Conservation (phyloP, 2,113 vertebrate genomes). For the Rostratula benghalensis region DNA sequence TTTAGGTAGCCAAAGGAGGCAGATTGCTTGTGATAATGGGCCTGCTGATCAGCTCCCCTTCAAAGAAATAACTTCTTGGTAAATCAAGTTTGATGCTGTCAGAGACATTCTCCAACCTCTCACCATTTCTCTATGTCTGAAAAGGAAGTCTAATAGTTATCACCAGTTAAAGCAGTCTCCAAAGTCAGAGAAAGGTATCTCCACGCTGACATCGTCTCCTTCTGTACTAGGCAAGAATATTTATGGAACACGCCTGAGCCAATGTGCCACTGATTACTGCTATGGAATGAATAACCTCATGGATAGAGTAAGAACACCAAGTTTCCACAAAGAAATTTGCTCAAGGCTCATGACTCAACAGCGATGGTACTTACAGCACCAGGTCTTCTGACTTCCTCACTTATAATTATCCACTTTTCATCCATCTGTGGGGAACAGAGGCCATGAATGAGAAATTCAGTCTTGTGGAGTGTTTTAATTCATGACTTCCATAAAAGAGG, state of each 20-base stretch:
- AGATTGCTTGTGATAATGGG: neutral
- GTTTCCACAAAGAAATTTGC: neutral
- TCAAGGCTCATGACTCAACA: slow-evolving; percentile 13
- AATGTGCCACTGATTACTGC: neutral
- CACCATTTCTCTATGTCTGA: neutral
- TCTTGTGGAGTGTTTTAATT: neutral
- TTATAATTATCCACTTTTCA: slow-evolving; percentile 52
- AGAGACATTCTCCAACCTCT: neutral
- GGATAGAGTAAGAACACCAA: neutral
- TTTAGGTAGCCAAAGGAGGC: neutral
- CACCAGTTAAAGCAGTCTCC: neutral
- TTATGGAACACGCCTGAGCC: neutral
- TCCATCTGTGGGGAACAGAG: slow-evolving; percentile 39
- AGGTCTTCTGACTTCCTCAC: slow-evolving; percentile 37
- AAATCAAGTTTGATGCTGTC: neutral
- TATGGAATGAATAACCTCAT: neutral
- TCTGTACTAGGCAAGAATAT: neutral
- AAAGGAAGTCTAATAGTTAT: neutral
- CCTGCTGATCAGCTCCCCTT: neutral
- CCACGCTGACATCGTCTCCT: neutral
- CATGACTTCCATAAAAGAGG: neutral
- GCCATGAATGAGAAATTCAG: slow-evolving; percentile 29
- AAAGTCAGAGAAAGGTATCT: neutral
- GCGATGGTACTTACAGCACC: slow-evolving; percentile 12
- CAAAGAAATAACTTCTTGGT: neutral